A percentile compares a stretch with the other conserved stretches of the same genome.
phyloP scores from a whole-genome alignment of 2,888 invertebrate genomes.

The Melanostoma scalare region DNA sequence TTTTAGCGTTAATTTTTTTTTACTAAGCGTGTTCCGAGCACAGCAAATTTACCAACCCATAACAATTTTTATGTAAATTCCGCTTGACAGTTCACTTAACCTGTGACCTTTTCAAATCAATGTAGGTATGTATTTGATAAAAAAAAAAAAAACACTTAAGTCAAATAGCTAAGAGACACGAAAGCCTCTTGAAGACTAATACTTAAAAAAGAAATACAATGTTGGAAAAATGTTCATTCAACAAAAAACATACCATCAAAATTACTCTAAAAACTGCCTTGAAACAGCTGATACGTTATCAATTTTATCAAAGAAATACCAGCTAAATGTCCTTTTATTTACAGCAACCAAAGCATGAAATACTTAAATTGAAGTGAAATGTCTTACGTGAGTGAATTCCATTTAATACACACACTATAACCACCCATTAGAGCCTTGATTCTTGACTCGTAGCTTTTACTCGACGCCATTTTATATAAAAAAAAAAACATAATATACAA shows the following conservation, averaged over 20 bases:
- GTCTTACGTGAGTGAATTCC: conserved; percentile 49
- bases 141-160: background rate
- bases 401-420: conserved; percentile 44
- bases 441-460: conserved; percentile 10
- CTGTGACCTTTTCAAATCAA: no score
- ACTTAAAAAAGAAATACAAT: background rate
- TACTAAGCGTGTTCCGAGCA: no score
- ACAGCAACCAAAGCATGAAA: conserved; percentile 56
- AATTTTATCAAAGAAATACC: conserved; percentile 10
- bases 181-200: background rate
- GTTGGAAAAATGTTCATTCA: background rate
- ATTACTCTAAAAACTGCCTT: conserved; percentile 15
- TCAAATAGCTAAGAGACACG: no score
- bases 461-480: background rate
- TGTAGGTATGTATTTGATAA: no score
- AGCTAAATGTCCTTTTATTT: conserved; percentile 41
- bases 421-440: conserved; percentile 17
- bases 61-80: no score
- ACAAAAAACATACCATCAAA: conserved; percentile 7
- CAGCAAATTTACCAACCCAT: no score
- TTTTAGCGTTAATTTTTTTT: no score
- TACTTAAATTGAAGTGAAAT: conserved; percentile 53
- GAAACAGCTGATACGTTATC: background rate
- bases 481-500: background rate
- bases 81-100: no score